Evolutionary conservation across 2,888 invertebrate genomes (phyloP).

Genomic region (Pseudococcus jackbeardsleyi): DNA sequence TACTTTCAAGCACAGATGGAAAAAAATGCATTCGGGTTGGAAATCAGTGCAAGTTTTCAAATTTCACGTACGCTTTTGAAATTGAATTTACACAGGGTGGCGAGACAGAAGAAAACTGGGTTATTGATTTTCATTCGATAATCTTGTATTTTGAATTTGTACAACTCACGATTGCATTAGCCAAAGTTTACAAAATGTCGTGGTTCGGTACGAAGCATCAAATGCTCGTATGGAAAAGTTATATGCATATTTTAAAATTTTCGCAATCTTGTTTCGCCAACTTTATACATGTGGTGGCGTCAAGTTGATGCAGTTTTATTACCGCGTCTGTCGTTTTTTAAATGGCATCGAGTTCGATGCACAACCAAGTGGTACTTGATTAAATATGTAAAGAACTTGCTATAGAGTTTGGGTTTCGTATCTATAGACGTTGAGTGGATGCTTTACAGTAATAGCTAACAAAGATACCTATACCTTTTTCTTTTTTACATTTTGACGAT

Average conservation of each 20-base stretch:
- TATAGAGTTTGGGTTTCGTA: background rate
- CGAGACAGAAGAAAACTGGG: background rate
- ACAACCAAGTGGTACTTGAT: constrained; percentile 19
- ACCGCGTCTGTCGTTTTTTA: background rate
- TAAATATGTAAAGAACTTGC: constrained; percentile 1
- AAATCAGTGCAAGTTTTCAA: background rate
- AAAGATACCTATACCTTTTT: background rate
- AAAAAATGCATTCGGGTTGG: background rate
- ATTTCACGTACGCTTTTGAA: background rate
- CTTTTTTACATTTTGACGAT: background rate
- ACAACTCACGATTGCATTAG: background rate
- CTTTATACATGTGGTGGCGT: background rate
- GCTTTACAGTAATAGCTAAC: constrained; percentile 8
- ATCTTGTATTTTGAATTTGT: constrained; percentile 11
- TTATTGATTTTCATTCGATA: constrained; percentile 16
- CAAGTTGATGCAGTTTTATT: background rate
- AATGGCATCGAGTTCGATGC: background rate
- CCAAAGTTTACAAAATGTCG: background rate
- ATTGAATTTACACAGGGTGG: background rate
- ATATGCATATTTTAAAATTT: background rate
- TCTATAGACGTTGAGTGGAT: background rate
- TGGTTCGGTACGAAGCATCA: background rate
- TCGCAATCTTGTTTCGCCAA: background rate
- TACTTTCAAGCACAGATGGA: background rate
- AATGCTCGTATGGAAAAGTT: background rate